phyloP scores from a whole-genome alignment of 2,888 invertebrate species.

The Agriopis aurantiaria region DNA sequence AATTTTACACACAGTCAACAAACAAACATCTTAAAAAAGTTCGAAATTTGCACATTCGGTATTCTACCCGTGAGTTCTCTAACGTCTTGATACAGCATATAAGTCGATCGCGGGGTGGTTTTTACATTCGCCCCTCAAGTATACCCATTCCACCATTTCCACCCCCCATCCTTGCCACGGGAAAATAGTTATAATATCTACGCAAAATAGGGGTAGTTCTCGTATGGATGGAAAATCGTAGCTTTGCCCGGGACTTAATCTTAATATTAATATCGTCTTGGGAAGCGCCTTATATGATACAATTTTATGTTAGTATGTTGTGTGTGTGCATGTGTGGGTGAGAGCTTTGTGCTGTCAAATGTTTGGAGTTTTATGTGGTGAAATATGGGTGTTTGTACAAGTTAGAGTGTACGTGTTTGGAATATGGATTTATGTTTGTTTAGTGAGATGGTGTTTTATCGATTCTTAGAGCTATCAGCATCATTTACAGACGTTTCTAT shows the following conservation, averaged over 20 bases:
- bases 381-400: conserved; percentile 36
- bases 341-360: conserved; percentile 48
- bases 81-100: conserved; percentile 84
- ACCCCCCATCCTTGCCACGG: conserved; percentile 45
- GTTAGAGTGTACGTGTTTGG: conserved; percentile 29
- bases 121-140: conserved; percentile 84
- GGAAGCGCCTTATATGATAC: conserved; percentile 76
- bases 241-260: conserved; percentile 67
- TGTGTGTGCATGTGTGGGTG: conserved; percentile 61
- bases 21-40: conserved; percentile 11
- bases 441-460: conserved; percentile 10
- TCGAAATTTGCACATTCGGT: conserved; percentile 48
- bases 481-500: not conserved
- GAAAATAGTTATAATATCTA: conserved; percentile 32
- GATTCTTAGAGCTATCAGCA: conserved; percentile 5
- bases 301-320: conserved; percentile 70
- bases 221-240: conserved; percentile 21
- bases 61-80: conserved; percentile 45
- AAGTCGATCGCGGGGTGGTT: conserved; percentile 86
- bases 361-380: conserved; percentile 45
- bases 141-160: conserved; percentile 66
- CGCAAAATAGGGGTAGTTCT: conserved; percentile 29
- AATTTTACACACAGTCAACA: too few species aligned
- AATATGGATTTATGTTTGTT: conserved; percentile 29
- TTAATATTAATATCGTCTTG: conserved; percentile 83